Evolutionary conservation across 1,140 invertebrate species (phyloP).

Genomic region (Pomacea maculata): DNA sequence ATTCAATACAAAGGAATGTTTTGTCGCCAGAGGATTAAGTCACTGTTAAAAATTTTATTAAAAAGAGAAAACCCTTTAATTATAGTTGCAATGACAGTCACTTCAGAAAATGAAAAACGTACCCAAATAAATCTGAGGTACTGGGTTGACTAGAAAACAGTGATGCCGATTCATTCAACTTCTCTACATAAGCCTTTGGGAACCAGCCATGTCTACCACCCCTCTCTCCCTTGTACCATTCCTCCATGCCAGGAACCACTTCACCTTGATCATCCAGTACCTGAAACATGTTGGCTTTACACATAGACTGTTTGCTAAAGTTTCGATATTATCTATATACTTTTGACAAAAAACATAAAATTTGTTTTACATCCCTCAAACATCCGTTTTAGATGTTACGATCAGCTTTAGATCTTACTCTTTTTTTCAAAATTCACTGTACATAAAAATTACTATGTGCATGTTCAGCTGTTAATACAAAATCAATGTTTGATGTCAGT

Average conservation of each 20-base stretch:
- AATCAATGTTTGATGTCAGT: too few species aligned
- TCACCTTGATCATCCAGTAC: conserved; percentile 85
- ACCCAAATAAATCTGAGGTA: conserved; percentile 39
- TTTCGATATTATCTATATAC: too few species aligned
- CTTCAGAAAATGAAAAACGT: neutral
- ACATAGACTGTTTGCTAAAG: too few species aligned
- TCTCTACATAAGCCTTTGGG: conserved; percentile 91
- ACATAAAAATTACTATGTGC: too few species aligned
- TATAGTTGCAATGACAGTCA: neutral
- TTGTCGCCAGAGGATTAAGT: too few species aligned
- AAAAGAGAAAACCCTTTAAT: neutral
- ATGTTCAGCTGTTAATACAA: too few species aligned
- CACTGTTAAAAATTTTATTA: neutral
- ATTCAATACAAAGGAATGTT: too few species aligned
- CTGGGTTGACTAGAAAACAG: conserved; percentile 33
- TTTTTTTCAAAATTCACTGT: too few species aligned
- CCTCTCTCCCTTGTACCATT: conserved; percentile 88
- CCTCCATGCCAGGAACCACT: conserved; percentile 79
- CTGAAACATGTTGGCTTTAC: conserved; percentile 51
- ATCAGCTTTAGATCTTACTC: too few species aligned
- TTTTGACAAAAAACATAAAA: too few species aligned
- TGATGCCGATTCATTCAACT: conserved; percentile 38
- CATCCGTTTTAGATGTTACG: too few species aligned
- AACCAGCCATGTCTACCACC: conserved; percentile 94
- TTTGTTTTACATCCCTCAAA: too few species aligned